A percentile compares a stretch with the other conserved stretches of the same genome.
Evolutionary conservation across 2,888 invertebrate genomes (phyloP).

Genomic region (Coelopa pilipes): DNA sequence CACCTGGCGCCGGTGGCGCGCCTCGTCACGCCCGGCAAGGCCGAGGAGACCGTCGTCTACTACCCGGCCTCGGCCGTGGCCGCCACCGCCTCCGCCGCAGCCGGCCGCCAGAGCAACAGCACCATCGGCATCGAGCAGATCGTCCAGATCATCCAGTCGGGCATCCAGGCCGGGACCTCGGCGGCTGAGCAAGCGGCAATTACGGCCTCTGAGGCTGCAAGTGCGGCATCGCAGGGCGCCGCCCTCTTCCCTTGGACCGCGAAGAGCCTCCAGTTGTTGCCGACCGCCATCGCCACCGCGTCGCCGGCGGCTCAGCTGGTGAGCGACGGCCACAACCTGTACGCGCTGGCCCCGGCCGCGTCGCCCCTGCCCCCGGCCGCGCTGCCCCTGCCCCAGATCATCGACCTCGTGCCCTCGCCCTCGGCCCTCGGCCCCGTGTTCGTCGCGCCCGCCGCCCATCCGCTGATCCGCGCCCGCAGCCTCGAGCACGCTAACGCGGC

Average conservation of each 20-base stretch:
- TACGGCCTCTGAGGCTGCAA: constrained; percentile 50
- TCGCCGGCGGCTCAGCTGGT: constrained; percentile 55
- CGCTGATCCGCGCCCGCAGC: constrained; percentile 57
- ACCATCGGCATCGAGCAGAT: constrained; percentile 43
- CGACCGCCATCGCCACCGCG: constrained; percentile 41
- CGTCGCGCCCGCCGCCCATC: neutral
- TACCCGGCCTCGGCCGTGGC: constrained; percentile 56
- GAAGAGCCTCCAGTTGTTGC: constrained; percentile 42
- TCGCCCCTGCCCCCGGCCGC: constrained; percentile 55
- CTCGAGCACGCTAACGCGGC: constrained; percentile 41
- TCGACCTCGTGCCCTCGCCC: constrained; percentile 59
- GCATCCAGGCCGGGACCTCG: constrained; percentile 49
- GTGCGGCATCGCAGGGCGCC: constrained; percentile 40
- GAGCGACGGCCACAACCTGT: constrained; percentile 58
- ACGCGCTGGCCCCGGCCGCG: constrained; percentile 54
- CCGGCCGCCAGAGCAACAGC: neutral
- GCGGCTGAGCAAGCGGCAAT: constrained; percentile 52
- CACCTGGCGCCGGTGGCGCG: constrained; percentile 62
- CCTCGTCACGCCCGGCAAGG: constrained; percentile 52
- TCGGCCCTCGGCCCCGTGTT: constrained; percentile 52
- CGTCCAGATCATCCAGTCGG: constrained; percentile 49
- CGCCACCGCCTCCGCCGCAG: neutral
- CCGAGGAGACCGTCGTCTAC: constrained; percentile 63
- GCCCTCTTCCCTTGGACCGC: too few species aligned
- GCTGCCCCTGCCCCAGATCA: constrained; percentile 56